Base-by-base conservation (phyloP, 2,113 vertebrate species). In the Machaerirhynchus nigripectus region DNA sequence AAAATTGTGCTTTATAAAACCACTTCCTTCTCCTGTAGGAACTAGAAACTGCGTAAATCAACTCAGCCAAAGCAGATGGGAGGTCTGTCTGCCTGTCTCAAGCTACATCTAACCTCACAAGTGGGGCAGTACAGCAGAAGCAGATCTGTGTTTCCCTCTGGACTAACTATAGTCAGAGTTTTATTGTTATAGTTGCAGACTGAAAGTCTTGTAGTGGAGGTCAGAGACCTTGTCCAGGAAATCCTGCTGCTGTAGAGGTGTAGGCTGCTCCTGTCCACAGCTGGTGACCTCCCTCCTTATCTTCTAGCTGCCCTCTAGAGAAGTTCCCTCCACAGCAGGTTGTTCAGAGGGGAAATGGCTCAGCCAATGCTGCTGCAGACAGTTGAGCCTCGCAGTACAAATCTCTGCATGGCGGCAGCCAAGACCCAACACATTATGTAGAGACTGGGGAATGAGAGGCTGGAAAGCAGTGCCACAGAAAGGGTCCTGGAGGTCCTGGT, bases 1-100 rank as follows among this genome's bases (percentile, higher is more conserved):
- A 90, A 70, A 90, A 42, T 9, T 57, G 26, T 69, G 40, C 67
- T 97, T 94, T 86, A 80, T 37, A 93, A 95, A 94, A 59, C 79
- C 68, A 86, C 71, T 80, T 96, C 83, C 71, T 86, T 61, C 50
- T 90, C 53, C 61, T 84, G 46, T 33, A 92, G 71, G 59, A 95
- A 82, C 79, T 10, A 86, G 61, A 76, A 94, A 85, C 53, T 44
- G 14, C 17, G 18, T 91, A 78, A 91, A 91, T n/a, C n/a, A 95
- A 59, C 76, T 46, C 60, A 79, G 61, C n/a, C 71, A 56, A 89
- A 81, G 65, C 1, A 7, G 70, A 69, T 37, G 49, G 42, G 35
- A 92, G 49, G 71, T 47, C 77, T 75, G 73, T 55, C 74, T 84
- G 69, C 56, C 27, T 30, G 21, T 76, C 77, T 89, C 57, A 75